phyloP scores from a whole-genome alignment of 2,113 vertebrate species.

The Agelaius tricolor region DNA sequence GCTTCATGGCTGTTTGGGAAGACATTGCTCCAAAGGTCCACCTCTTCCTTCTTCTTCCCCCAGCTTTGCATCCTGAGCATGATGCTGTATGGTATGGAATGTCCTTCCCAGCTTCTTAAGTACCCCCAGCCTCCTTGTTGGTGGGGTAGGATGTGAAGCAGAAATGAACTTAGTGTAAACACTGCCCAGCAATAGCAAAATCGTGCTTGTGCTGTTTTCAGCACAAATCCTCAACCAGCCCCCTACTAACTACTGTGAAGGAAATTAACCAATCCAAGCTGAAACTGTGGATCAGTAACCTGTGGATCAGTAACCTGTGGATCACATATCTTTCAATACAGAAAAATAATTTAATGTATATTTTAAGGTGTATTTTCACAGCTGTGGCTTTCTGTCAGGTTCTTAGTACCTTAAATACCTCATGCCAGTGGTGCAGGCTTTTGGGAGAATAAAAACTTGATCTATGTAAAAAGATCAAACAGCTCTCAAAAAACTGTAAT shows the following conservation, averaged over 20 bases:
- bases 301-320: not conserved
- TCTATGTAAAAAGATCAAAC: not conserved
- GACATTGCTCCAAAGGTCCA: not conserved
- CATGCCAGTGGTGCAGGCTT: not conserved
- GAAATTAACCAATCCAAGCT: not conserved
- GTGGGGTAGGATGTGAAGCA: not conserved
- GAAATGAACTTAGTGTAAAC: not conserved
- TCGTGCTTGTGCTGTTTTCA: not conserved
- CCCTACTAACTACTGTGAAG: not conserved
- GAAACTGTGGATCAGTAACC: not conserved
- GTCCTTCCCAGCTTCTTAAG: not conserved
- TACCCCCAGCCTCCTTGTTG: not conserved
- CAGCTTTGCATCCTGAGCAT: not conserved
- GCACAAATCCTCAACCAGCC: not conserved
- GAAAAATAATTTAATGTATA: not conserved
- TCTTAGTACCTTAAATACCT: not conserved
- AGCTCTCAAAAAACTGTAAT: not conserved
- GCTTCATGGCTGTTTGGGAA: not conserved
- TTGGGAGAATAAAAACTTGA: not conserved
- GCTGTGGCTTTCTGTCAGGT: not conserved
- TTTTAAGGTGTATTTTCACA: not conserved
- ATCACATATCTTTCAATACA: not conserved
- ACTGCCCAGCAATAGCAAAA: not conserved
- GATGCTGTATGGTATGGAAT: not conserved
- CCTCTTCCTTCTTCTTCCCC: not conserved